Base-by-base conservation (phyloP, 2,797 vertebrate species). In the Notamacropus eugenii region DNA sequence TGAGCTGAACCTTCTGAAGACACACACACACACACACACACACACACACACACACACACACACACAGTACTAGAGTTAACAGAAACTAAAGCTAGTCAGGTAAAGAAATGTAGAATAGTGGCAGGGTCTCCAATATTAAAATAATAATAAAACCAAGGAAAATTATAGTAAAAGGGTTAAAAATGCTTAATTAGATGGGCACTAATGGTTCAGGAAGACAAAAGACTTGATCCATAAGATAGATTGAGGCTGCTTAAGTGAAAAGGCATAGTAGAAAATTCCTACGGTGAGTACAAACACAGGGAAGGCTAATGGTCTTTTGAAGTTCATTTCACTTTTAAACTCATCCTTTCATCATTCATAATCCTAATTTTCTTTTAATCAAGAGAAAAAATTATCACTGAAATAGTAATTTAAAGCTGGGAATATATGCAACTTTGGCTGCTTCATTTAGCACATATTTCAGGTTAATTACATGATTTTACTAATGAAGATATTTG, bases 401-500 rank as follows among this genome's bases (percentile, higher is more conserved):
- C 94, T 97, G 91, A 96, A 98, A 98, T 98, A 97, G 97, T 98
- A 99, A 98, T 98, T 98, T 98, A 97, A 97, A 98, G 97, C 97
- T 95, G 93, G 96, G 96, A 96, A 98, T 98, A 98, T 96, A 97
- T 92, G 97, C 97, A 98, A 96, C 96, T 98, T 97, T 97, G 96
- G 96, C 96, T 97, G 97, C 98, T 98, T 98, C 97, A 94, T 98
- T 98, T 98, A 98, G 94, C 97, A 97, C 96, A 97, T 95, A 96
- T 98, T 98, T 98, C 97, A 98, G 98, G 97, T 98, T 98, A 98
- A 98, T 98, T 95, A 98, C 59, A 10, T 98, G 98, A 98, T 98
- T 98, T 98, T 95, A 93, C 97, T 98, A 98, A 99, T 98, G 98
- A 98, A 98, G 98, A 98, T 98, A 98, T 98, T 98, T 98, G 97